phyloP scores from a whole-genome alignment of 2,888 invertebrate species.

The Drosophila austrosaltans region DNA sequence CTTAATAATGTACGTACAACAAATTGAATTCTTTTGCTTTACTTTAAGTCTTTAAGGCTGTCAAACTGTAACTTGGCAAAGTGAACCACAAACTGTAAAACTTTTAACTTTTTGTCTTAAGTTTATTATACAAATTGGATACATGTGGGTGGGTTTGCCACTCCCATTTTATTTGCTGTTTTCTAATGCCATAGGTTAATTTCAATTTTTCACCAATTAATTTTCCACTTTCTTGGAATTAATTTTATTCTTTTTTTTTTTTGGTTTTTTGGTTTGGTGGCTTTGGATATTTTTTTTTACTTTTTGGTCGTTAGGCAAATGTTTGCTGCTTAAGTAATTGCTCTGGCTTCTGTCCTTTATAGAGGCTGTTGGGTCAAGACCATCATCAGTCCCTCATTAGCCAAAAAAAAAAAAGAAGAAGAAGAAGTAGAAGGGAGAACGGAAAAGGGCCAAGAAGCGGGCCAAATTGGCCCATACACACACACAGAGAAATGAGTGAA shows the following conservation, averaged over 20 bases:
- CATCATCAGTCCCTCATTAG: constrained; percentile 63
- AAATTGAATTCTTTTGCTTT: no score
- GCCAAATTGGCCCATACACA: constrained; percentile 20
- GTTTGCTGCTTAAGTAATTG: constrained; percentile 61
- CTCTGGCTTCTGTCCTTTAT: constrained; percentile 31
- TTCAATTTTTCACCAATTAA: constrained; percentile 13
- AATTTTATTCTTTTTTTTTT: constrained; percentile 36
- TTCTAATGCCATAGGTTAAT: constrained; percentile 4
- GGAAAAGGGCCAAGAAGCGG: constrained; percentile 9
- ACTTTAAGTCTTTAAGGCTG: no score
- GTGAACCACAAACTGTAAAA: no score
- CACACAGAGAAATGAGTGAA: constrained; percentile 35
- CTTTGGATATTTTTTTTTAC: constrained; percentile 31
- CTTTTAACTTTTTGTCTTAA: neutral
- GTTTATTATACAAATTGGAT: neutral
- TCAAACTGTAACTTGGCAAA: no score
- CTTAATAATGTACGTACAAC: no score
- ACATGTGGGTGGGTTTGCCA: neutral
- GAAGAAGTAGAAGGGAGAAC: constrained; percentile 3
- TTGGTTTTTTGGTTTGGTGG: constrained; percentile 41
- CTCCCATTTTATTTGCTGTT: neutral
- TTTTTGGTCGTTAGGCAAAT: constrained; percentile 54
- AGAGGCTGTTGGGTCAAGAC: constrained; percentile 36
- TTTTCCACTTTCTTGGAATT: constrained; percentile 24
- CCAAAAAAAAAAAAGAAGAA: neutral